Evolutionary conservation across 2,888 invertebrate species (phyloP).

Genomic region (Drosophila differens): DNA sequence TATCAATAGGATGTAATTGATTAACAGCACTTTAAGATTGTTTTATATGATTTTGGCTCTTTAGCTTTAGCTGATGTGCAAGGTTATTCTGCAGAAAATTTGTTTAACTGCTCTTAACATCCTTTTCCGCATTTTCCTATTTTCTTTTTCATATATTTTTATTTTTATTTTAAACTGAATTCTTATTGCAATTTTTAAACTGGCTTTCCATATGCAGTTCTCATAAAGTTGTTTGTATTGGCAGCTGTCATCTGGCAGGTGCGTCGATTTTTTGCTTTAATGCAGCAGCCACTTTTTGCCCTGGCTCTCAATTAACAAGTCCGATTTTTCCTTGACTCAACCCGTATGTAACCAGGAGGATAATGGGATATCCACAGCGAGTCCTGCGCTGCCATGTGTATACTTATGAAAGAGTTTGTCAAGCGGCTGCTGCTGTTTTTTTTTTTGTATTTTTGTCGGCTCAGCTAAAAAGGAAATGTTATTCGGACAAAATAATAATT

Average conservation of each 20-base stretch:
- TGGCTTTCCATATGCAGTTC: not conserved
- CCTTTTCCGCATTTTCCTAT: not conserved
- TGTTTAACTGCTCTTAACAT: not conserved
- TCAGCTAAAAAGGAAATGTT: constrained; percentile 5
- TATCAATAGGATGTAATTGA: not conserved
- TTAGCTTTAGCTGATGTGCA: not conserved
- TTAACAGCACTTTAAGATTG: not conserved
- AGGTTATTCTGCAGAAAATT: not conserved
- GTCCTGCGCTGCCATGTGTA: constrained; percentile 8
- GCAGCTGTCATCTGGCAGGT: not conserved
- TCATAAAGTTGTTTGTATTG: not conserved
- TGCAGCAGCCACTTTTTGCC: too few relatives aligned
- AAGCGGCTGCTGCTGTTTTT: not conserved
- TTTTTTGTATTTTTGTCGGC: not conserved
- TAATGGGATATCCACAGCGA: constrained; percentile 5
- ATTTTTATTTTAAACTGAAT: not conserved
- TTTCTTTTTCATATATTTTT: not conserved
- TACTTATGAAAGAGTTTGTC: constrained; percentile 6
- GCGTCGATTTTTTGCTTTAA: not conserved
- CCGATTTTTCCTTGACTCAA: constrained; percentile 9
- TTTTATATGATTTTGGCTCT: not conserved
- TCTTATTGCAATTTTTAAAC: not conserved
- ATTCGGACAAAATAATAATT: not conserved
- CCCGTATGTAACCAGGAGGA: not conserved
- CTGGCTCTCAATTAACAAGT: constrained; percentile 10